Percentiles rank a stretch among this genome's conserved stretches.
Conservation (phyloP, 2,113 vertebrate species). For the Syngnathus typhle region DNA sequence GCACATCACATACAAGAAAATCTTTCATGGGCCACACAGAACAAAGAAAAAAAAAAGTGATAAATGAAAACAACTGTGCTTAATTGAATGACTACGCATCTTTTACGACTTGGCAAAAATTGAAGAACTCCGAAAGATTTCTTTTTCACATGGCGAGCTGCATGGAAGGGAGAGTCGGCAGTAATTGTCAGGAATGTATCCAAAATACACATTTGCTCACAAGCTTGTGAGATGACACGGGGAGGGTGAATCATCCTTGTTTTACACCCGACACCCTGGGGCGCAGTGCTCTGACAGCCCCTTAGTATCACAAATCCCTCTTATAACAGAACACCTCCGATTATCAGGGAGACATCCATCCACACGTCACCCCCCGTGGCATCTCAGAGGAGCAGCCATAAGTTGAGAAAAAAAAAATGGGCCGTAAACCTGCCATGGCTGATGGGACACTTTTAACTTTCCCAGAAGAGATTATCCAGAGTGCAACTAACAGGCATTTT, state of each 20-base stretch:
- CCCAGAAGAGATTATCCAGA: conserved; percentile 61
- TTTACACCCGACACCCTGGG: neutral
- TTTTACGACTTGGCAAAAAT: conserved; percentile 41
- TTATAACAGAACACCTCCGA: conserved; percentile 64
- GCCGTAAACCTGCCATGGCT: conserved; percentile 34
- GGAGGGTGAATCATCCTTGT: conserved; percentile 11
- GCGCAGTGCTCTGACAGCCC: conserved; percentile 46
- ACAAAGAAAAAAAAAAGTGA: conserved; percentile 47
- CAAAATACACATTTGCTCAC: neutral
- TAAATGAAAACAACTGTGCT: conserved; percentile 55
- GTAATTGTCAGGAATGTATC: neutral
- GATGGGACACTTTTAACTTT: conserved; percentile 57
- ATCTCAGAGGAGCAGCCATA: conserved; percentile 49
- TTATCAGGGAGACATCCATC: conserved; percentile 51
- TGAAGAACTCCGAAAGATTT: conserved; percentile 35
- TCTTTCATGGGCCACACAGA: conserved; percentile 63
- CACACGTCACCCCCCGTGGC: conserved; percentile 53
- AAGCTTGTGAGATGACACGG: neutral
- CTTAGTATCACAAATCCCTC: conserved; percentile 58
- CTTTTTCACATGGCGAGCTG: neutral
- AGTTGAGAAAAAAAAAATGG: conserved; percentile 45
- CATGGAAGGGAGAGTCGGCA: conserved; percentile 2
- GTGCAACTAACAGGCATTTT: conserved; percentile 22
- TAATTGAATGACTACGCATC: conserved; percentile 25
- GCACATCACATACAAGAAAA: conserved; percentile 70